Evolutionary conservation across 2,888 invertebrate genomes (phyloP).

Genomic region (Hermaeophaga mercurialis): DNA sequence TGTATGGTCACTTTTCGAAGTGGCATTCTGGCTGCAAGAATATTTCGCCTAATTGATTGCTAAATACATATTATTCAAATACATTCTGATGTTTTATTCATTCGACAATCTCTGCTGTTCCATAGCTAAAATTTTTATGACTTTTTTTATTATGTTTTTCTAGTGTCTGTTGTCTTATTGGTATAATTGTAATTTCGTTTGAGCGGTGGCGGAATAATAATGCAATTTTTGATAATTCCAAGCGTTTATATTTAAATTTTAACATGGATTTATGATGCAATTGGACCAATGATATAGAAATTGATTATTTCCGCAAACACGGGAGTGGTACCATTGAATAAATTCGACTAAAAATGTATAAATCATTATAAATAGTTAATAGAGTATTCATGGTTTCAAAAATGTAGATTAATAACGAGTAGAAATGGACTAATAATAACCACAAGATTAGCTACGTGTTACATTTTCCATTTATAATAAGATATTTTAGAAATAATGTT

Average conservation of each 20-base stretch:
- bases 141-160: slow-evolving; percentile 6
- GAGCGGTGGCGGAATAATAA: slow-evolving; percentile 7
- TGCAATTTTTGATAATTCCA: background rate
- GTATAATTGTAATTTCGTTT: slow-evolving; percentile 1
- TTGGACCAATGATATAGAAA: background rate
- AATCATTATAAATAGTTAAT: no score
- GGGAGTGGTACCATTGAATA: slow-evolving; percentile 5
- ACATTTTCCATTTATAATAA: no score
- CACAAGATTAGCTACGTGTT: no score
- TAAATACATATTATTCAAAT: slow-evolving; percentile 17
- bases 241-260: slow-evolving; percentile 4
- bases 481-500: no score
- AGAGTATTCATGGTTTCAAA: no score
- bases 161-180: slow-evolving; percentile 2
- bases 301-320: slow-evolving; percentile 1
- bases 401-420: no score
- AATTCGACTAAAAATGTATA: no score
- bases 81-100: slow-evolving; percentile 22
- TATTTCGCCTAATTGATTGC: slow-evolving; percentile 15
- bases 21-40: slow-evolving; percentile 9
- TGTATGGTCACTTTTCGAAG: slow-evolving; percentile 3
- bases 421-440: no score
- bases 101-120: slow-evolving; percentile 10
- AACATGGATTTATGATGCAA: slow-evolving; percentile 1
- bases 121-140: slow-evolving; percentile 1